Conservation (phyloP, 2,797 vertebrate species). For the Naso thynnoides region DNA sequence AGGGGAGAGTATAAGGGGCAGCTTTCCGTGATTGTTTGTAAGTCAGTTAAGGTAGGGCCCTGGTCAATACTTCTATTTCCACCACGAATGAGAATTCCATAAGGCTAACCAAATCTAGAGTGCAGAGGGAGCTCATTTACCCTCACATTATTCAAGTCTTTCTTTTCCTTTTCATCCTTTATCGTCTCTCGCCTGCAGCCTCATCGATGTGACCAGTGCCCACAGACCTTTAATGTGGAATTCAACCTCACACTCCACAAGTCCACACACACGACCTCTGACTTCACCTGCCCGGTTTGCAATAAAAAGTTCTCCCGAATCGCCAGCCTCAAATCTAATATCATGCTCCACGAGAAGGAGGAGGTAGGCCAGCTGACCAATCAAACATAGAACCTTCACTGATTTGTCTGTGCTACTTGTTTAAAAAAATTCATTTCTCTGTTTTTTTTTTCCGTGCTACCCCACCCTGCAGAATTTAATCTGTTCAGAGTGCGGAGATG, state of each 20-base stretch:
- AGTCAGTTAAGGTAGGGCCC: conserved; percentile 3
- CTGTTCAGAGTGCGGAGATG: conserved; percentile 96
- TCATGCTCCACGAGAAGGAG: conserved; percentile 98
- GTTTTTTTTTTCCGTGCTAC: neutral
- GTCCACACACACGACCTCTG: conserved; percentile 92
- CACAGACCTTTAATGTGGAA: conserved; percentile 97
- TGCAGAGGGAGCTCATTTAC: neutral
- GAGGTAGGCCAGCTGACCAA: conserved; percentile 84
- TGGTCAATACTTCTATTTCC: neutral
- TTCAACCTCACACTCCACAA: conserved; percentile 97
- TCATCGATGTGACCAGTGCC: conserved; percentile 95
- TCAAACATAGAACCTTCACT: neutral
- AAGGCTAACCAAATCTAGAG: neutral
- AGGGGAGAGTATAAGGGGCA: neutral
- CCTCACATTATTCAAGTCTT: neutral
- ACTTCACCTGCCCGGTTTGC: conserved; percentile 95
- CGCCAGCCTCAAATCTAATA: conserved; percentile 97
- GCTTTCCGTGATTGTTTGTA: neutral
- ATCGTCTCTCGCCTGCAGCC: conserved; percentile 83
- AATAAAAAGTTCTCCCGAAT: conserved; percentile 96
- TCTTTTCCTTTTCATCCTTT: neutral
- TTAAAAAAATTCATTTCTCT: neutral
- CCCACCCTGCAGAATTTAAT: conserved; percentile 90
- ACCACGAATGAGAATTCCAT: neutral
- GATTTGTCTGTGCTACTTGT: neutral